These are phyloP conservation scores for Polyommatus icarus DNA, from an alignment of 2,888 invertebrate genomes.

Conservation along the genomic window DNA sequence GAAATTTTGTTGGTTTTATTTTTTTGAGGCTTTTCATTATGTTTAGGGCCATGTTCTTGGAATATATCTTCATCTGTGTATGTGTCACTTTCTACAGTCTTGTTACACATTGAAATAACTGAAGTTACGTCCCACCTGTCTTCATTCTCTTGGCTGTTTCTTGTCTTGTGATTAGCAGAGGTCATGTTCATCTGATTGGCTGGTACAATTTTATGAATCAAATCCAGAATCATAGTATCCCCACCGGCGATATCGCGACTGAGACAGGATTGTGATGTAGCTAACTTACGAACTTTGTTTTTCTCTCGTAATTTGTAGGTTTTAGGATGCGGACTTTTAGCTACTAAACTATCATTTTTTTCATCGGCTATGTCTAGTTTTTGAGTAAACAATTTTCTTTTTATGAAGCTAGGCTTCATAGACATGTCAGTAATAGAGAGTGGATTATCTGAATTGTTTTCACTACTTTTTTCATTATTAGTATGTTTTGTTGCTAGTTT, in stretches of 20 bases:
- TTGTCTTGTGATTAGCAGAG: slow-evolving; percentile 49
- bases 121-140: slow-evolving; percentile 63
- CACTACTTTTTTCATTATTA: slow-evolving; percentile 35
- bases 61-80: slow-evolving; percentile 72
- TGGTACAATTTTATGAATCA: slow-evolving; percentile 71
- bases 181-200: slow-evolving; percentile 60
- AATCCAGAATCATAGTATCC: slow-evolving; percentile 58
- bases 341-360: slow-evolving; percentile 51
- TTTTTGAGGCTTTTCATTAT: slow-evolving; percentile 31
- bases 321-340: slow-evolving; percentile 55
- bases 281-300: slow-evolving; percentile 63
- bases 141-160: slow-evolving; percentile 46
- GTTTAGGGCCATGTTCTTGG: slow-evolving; percentile 33
- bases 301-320: slow-evolving; percentile 57
- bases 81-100: slow-evolving; percentile 61
- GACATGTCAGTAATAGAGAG: slow-evolving; percentile 51
- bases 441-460: slow-evolving; percentile 35
- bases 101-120: slow-evolving; percentile 55
- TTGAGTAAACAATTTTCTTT: slow-evolving; percentile 69
- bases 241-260: slow-evolving; percentile 58
- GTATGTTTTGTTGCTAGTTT: slow-evolving; percentile 31
- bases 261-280: slow-evolving; percentile 61
- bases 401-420: slow-evolving; percentile 68
- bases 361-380: slow-evolving; percentile 63
- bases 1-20: slow-evolving; percentile 26